Evolutionary conservation across 1,140 invertebrate genomes (phyloP), one percentile per base, ranked within the genome.

Genomic region (Heliconius nattereri): DNA sequence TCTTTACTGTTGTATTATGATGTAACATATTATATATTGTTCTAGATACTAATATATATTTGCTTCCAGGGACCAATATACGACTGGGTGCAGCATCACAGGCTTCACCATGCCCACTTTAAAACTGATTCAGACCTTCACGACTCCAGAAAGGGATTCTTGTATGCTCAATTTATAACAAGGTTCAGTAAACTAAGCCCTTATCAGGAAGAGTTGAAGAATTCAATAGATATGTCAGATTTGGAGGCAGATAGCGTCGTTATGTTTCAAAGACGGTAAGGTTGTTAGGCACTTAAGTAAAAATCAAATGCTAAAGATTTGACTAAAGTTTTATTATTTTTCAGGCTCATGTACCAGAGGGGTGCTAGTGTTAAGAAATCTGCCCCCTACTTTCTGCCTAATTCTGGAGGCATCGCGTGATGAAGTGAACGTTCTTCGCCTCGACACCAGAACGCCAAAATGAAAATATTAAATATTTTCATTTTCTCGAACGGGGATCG

Each of bases 61-160:
- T 72, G 7, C 71, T 79, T 95, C 95, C 32, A 81, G 97, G 97
- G 97, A 72, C 92, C 96, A 9, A 96, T 98, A 78, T 97, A 97
- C 84, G 95, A 97, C 76, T 98, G 97, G 97, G 97, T 97, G 0
- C 88, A 96, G 35, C 96, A 97, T 82, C 99, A 99, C 90, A 96
- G 98, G 79, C 95, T 99, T 3, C 98, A 99, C 87, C 99, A 99
- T 85, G 97, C 97, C 77, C 97, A 96, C 89, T 98, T 97, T 74
- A 97, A 97, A 35, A 98, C 98, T 0, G 96, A 99, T 78, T 96
- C 97, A 66, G 99, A 99, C 92, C 98, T 98, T 0, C 99, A 97
- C 89, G 97, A 99, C 89, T 96, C 97, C 80, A 97, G 96, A 6
- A 96, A 97, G 83, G 98, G 98, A 11, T 98, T 99, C 86, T 92